Percentiles rank a stretch among this genome's conserved stretches.
Evolutionary conservation across 2,888 invertebrate genomes (phyloP).

Genomic region (Dicyrtoma fusca): DNA sequence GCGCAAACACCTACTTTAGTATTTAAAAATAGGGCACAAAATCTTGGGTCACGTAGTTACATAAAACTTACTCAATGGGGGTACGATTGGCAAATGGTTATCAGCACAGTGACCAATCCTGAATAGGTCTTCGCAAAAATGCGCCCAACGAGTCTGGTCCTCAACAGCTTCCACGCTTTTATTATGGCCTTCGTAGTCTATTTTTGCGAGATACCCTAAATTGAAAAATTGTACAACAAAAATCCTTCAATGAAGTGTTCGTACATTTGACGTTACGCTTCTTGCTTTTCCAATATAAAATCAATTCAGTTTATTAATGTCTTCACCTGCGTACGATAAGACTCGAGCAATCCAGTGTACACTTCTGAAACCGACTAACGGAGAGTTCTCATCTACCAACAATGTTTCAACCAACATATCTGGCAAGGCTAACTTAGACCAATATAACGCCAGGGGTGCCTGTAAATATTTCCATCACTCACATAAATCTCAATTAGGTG

Average conservation of each 20-base stretch:
- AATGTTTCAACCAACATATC: constrained; percentile 42
- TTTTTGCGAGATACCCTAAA: constrained; percentile 43
- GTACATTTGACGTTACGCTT: too few species aligned
- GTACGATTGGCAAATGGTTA: constrained; percentile 26
- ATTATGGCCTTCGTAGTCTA: constrained; percentile 38
- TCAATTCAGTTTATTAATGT: neutral
- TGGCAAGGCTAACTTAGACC: constrained; percentile 38
- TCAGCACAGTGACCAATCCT: constrained; percentile 35
- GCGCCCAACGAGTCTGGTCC: constrained; percentile 6
- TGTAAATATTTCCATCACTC: constrained; percentile 9
- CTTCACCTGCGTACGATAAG: constrained; percentile 38
- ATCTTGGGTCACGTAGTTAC: too few species aligned
- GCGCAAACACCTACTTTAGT: too few species aligned
- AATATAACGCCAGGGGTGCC: constrained; percentile 43
- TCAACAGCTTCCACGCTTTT: constrained; percentile 1
- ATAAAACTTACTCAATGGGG: constrained; percentile 20
- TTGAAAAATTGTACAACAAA: neutral
- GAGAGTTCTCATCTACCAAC: neutral
- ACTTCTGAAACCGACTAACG: constrained; percentile 20
- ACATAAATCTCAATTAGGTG: neutral
- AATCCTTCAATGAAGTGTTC: neutral
- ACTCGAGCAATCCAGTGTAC: constrained; percentile 45
- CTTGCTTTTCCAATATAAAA: neutral
- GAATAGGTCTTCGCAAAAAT: constrained; percentile 26
- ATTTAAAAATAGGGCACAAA: too few species aligned